phyloP scores from a whole-genome alignment of 2,113 vertebrate species.

The Malurus cyaneus region DNA sequence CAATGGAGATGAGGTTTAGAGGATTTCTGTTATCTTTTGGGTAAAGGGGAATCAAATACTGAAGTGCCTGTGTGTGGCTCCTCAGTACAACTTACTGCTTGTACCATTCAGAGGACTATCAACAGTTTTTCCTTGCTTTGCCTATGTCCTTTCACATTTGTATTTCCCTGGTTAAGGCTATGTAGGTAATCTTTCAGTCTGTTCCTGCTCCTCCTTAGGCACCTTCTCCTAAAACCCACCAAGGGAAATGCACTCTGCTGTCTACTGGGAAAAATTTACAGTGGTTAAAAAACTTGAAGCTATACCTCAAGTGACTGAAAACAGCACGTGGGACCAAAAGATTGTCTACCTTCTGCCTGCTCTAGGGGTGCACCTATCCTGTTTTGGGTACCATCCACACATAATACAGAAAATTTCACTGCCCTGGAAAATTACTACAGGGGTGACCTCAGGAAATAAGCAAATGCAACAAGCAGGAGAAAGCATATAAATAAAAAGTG shows the following conservation, averaged over 20 bases:
- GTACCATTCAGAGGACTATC: background rate
- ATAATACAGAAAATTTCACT: background rate
- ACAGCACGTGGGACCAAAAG: background rate
- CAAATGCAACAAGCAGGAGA: background rate
- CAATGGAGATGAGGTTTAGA: background rate
- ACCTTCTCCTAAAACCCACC: background rate
- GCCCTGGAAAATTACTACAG: background rate
- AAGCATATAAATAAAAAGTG: background rate
- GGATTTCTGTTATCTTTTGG: background rate
- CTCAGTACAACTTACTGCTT: background rate
- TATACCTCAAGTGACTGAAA: background rate
- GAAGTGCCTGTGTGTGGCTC: rapidly evolving
- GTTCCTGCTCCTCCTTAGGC: background rate
- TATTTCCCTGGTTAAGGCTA: background rate
- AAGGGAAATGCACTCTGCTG: background rate
- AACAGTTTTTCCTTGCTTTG: background rate
- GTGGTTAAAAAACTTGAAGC: background rate
- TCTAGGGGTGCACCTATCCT: background rate
- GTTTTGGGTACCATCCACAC: background rate
- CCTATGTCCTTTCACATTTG: background rate
- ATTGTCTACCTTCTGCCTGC: background rate
- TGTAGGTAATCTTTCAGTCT: background rate
- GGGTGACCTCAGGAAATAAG: background rate
- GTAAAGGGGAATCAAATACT: background rate
- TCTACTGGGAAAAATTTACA: background rate